Evolutionary conservation across 2,113 vertebrate species (phyloP).

Genomic region (Cyanoramphus novaezelandiae): DNA sequence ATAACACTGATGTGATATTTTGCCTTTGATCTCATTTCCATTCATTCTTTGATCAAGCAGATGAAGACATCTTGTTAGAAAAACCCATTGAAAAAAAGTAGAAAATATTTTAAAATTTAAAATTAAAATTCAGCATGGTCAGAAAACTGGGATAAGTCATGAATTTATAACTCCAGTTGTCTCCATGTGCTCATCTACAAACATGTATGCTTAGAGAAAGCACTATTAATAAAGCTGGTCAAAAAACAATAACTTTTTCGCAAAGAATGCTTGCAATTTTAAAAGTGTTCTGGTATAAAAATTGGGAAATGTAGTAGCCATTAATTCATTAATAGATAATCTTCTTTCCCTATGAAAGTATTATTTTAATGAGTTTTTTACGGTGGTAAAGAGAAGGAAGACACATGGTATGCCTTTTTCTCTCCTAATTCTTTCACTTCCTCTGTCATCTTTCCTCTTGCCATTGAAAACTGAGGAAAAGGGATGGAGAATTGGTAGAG

Average conservation of each 20-base stretch:
- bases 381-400: neutral
- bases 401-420: neutral
- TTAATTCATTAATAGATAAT: neutral
- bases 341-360: neutral
- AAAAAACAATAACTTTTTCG: neutral
- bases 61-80: neutral
- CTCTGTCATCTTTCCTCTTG: neutral
- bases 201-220: neutral
- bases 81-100: neutral
- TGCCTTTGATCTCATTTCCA: neutral
- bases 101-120: neutral
- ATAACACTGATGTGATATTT: neutral
- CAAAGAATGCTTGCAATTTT: neutral
- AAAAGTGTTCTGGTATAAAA: neutral
- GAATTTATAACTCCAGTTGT: neutral
- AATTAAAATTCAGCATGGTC: neutral
- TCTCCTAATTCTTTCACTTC: neutral
- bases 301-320: neutral
- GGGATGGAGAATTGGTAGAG: neutral
- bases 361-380: neutral
- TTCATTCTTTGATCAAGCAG: neutral
- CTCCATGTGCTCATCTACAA: neutral
- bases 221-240: neutral
- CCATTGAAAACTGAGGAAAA: neutral
- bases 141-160: neutral